Evolutionary conservation across 2,888 invertebrate species (phyloP), one percentile per base, ranked within the genome.

Genomic region (Deilephila elpenor): DNA sequence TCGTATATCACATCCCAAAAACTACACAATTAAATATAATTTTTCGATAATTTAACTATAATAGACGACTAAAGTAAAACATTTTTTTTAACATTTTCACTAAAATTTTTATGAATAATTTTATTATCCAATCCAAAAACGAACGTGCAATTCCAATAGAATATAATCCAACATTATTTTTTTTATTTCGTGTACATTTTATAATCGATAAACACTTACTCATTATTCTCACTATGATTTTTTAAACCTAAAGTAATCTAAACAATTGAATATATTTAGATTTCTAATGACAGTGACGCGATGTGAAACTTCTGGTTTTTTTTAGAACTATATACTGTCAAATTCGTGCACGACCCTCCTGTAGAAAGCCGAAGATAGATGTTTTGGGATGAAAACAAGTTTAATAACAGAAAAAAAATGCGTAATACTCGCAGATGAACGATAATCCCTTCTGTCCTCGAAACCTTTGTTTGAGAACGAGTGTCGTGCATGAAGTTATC

Each of bases 1-100:
- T 82, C 78, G 81, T 74, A 78, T 87, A 88, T 87, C 86, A 89
- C 81, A 79, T 84, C 84, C 83, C 83, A 71, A 82, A 80, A 87
- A 84, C 82, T 80, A 76, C 77, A 82, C 79, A 83, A 81, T 79
- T 51, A 44, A 77, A 81, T 79, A 83, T 77, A 75, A 81, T 83
- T 76, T 83, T 84, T 84, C 82, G 81, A 84, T 83, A 84, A 77
- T 80, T 81, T 79, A 80, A 79, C 75, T 78, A 79, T 75, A 80
- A 77, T 44, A 44, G 14, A 72, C 73, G 73, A 64, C 8, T 59
- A 59, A 37, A 64, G 62, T 51, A 61, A 44, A 62, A 53, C 56
- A 44, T 56, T 56, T 56, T 56, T 77, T 82, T 79, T 78, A 79
- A 81, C 77, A 76, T 78, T 79, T 78, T 79, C n/a, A 17, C 44